Evolutionary conservation across 2,113 vertebrate genomes (phyloP), one percentile per base, ranked within the genome.

Genomic region (Columba livia): DNA sequence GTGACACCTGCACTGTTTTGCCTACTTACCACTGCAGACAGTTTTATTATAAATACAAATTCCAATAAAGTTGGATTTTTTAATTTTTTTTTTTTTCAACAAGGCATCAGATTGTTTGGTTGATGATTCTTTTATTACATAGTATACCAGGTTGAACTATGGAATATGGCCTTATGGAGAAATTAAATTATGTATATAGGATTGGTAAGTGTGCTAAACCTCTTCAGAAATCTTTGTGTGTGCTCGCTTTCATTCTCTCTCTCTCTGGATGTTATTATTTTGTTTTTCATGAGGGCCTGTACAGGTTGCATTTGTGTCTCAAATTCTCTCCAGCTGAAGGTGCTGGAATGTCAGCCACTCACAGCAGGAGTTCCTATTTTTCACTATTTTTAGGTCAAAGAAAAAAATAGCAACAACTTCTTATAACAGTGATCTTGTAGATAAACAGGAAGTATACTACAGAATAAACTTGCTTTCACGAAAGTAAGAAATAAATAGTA

Each of bases 181-280:
- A 93, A 86, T 90, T 84, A 92, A 95, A 90, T 84, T 93, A 89
- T 90, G 48, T 77, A 78, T 88, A 87, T 86, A 79, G 50, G 66
- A n/a, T 79, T 56, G 61, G 62, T 73, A 78, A 72, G 60, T 48
- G 38, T 91, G 66, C 36, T 85, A 93, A 78, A 66, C 29, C 60
- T 69, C 67, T 93, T 87, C 62, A 94, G 58, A 94, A 80, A 96
- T 77, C 29, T 79, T 90, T 79, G 34, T 21, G 80, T 94, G 38
- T 80, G 20, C 8, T 92, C 19, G 66, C 9, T 47, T 86, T 88
- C 92, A 47, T 72, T 67, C 70, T 28, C 9, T 69, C 18, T 88
- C 70, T 87, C 70, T 88, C 57, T 94, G 69, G 44, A 93, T 89
- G 38, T 80, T 62, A 82, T 93, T 97, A 73, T 67, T 89, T 89